phyloP scores from a whole-genome alignment of 2,113 vertebrate genomes.

The Microtus ochrogaster region DNA sequence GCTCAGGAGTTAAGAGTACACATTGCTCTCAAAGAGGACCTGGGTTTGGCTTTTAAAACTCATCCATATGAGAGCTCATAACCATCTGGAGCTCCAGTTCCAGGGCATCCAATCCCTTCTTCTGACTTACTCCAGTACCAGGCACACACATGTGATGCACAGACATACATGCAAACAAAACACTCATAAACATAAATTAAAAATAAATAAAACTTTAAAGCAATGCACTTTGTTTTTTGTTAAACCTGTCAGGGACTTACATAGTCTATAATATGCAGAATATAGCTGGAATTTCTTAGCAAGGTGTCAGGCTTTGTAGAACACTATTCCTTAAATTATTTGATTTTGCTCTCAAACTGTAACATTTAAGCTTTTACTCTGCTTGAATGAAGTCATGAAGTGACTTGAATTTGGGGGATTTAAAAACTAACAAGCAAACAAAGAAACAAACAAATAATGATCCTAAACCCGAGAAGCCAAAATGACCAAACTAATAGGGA shows the following conservation, averaged over 20 bases:
- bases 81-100: background rate
- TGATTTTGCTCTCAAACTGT: background rate
- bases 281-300: conserved; percentile 20
- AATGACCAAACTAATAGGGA: background rate
- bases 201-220: background rate
- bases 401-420: background rate
- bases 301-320: background rate
- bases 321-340: background rate
- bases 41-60: background rate
- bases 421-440: background rate
- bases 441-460: too few relatives aligned
- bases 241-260: background rate
- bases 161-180: background rate
- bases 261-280: background rate
- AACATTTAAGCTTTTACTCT: background rate
- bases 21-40: background rate
- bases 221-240: background rate
- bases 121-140: background rate
- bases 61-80: background rate
- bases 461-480: accelerated
- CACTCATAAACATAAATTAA: background rate
- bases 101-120: background rate
- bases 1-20: background rate
- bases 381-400: background rate
- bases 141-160: background rate